Base-by-base conservation (phyloP, 2,113 vertebrate genomes). In the Toxostoma redivivum region DNA sequence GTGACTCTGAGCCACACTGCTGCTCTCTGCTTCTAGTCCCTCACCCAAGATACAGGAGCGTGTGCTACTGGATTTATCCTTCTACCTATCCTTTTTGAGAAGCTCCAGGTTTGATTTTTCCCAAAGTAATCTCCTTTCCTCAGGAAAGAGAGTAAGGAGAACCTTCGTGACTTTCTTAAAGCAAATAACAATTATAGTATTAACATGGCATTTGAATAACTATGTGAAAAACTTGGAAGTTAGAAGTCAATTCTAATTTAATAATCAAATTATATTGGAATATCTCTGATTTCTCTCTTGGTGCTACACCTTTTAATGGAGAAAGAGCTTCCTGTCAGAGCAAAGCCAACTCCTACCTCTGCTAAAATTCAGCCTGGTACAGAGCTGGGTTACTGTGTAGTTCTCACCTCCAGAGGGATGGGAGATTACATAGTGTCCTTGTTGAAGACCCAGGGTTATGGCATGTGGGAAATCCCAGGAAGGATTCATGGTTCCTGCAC, bases 401-500 rank as follows among this genome's bases (percentile, higher is more conserved):
- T 94, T 81, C 78, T 86, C 47, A 82, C 45, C 33, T 69, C n/a
- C 24, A 35, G 45, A 15, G 37, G 47, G 80, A 64, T 2, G 5
- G 24, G 6, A 8, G 30, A 35, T 38, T 42, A 30, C 47, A 50
- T 15, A 23, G 24, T 54, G 38, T 5, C 35, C 56, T 69, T 66
- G 14, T 6, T 67, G 70, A 85, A 76, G 27, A 69, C 18, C 9
- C 31, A 58, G 56, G 70, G 82, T 69, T 0, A 0, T 7, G 12
- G 24, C 31, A 31, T 2, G 7, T 44, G 24, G 40, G 37, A 91
- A 89, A 83, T 11, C 12, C 31, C 24, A 48, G 48, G 57, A 82
- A 44, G 18, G 16, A 25, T 73, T 73, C 0, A 4, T 14, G 33
- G 25, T 5, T 91, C 28, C 47, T 0, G 0, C 0, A 0, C 15